Evolutionary conservation across 1,140 invertebrate species (phyloP).

Genomic region (Caenorhabditis remanei): DNA sequence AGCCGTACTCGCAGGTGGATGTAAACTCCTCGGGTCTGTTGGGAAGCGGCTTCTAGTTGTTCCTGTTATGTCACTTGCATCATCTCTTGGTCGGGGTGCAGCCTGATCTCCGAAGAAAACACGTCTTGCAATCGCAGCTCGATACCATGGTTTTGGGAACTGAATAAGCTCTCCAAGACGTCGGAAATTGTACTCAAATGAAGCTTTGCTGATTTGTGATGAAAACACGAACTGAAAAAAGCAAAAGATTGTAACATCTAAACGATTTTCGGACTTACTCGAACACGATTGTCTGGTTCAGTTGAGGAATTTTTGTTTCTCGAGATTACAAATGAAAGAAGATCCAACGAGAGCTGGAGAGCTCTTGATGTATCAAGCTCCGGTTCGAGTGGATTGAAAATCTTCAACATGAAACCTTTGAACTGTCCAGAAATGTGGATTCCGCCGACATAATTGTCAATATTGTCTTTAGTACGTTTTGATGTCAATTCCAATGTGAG

Average conservation of each 20-base stretch:
- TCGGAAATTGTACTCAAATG: conserved; percentile 98
- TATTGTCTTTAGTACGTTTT: conserved; percentile 74
- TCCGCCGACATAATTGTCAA: conserved; percentile 69
- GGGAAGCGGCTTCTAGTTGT: not conserved
- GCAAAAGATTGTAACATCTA: conserved; percentile 77
- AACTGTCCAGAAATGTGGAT: conserved; percentile 74
- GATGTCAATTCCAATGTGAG: conserved; percentile 84
- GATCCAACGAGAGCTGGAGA: conserved; percentile 71
- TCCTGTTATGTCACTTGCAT: conserved; percentile 32
- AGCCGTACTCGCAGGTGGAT: conserved; percentile 1
- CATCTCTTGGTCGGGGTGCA: conserved; percentile 24
- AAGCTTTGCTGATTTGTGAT: conserved; percentile 92
- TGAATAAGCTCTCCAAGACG: conserved; percentile 95
- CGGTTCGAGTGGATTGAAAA: conserved; percentile 68
- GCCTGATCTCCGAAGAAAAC: conserved; percentile 76
- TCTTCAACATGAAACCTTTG: conserved; percentile 71
- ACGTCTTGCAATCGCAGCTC: conserved; percentile 78
- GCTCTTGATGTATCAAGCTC: conserved; percentile 59
- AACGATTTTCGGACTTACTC: conserved; percentile 11
- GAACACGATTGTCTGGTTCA: conserved; percentile 67
- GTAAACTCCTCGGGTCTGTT: not conserved
- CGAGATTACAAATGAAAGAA: conserved; percentile 72
- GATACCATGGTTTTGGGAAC: conserved; percentile 97
- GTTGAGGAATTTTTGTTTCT: conserved; percentile 70
- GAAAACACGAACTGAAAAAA: conserved; percentile 70